Conservation (phyloP, 2,113 vertebrate genomes). For the Nothoprocta pentlandii region DNA sequence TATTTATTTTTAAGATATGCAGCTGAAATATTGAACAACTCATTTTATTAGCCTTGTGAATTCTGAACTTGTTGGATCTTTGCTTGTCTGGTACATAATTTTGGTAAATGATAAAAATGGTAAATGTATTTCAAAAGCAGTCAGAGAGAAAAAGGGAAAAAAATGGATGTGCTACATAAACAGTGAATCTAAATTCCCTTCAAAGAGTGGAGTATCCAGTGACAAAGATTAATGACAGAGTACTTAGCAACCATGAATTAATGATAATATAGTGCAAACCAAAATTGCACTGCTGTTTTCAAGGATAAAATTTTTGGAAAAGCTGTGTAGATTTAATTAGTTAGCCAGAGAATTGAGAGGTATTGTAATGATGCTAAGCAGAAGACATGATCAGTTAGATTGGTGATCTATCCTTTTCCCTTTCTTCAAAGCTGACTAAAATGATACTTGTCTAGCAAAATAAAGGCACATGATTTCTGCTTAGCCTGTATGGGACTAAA, state of each 20-base stretch:
- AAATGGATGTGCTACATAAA: background rate
- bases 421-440: constrained; percentile 11
- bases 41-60: background rate
- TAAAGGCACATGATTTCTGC: background rate
- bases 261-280: background rate
- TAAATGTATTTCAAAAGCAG: background rate
- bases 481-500: background rate
- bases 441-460: background rate
- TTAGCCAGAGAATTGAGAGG: background rate
- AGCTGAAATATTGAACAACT: background rate
- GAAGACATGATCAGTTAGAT: background rate
- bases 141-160: background rate
- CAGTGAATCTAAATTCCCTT: background rate
- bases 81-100: background rate
- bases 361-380: background rate
- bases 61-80: background rate
- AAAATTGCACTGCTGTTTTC: background rate
- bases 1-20: background rate
- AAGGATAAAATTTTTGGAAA: background rate
- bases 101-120: background rate
- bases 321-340: background rate
- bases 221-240: background rate
- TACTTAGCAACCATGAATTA: background rate
- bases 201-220: background rate
- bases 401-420: background rate